Percentiles rank a stretch among this genome's conserved stretches.
phyloP scores from a whole-genome alignment of 2,113 vertebrate species.

The Excalfactoria chinensis region DNA sequence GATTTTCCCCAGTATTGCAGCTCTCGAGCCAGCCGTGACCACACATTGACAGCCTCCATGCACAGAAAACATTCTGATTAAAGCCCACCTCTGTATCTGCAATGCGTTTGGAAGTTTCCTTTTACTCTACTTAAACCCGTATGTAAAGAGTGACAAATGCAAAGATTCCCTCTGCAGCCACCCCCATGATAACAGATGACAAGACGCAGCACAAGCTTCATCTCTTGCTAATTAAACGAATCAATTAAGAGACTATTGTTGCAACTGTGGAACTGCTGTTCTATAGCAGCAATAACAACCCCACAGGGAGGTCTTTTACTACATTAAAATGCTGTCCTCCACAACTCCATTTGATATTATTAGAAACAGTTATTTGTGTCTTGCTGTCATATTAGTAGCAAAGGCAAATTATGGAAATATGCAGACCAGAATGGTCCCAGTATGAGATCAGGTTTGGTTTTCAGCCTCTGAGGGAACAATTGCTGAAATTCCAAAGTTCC shows the following conservation, averaged over 20 bases:
- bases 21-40: neutral
- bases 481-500: slow-evolving; percentile 95
- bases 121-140: slow-evolving; percentile 4
- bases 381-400: slow-evolving; percentile 96
- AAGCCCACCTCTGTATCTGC: neutral
- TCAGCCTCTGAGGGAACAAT: slow-evolving; percentile 92
- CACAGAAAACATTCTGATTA: neutral
- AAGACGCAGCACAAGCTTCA: slow-evolving; percentile 87
- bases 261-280: slow-evolving; percentile 97
- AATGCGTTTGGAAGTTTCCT: slow-evolving; percentile 2
- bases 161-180: slow-evolving; percentile 76
- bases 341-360: slow-evolving; percentile 97
- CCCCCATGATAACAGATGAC: slow-evolving; percentile 87
- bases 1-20: neutral
- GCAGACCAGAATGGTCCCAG: slow-evolving; percentile 91
- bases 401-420: slow-evolving; percentile 98
- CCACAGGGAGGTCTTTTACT: slow-evolving; percentile 92
- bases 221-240: slow-evolving; percentile 99
- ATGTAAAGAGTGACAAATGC: slow-evolving; percentile 81
- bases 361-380: slow-evolving; percentile 98
- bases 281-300: slow-evolving; percentile 91
- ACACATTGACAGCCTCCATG: neutral
- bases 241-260: slow-evolving; percentile 98
- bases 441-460: slow-evolving; percentile 93
- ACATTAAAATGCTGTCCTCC: slow-evolving; percentile 95